phyloP scores from a whole-genome alignment of 2,888 invertebrate species.

The Nasonia oneida region DNA sequence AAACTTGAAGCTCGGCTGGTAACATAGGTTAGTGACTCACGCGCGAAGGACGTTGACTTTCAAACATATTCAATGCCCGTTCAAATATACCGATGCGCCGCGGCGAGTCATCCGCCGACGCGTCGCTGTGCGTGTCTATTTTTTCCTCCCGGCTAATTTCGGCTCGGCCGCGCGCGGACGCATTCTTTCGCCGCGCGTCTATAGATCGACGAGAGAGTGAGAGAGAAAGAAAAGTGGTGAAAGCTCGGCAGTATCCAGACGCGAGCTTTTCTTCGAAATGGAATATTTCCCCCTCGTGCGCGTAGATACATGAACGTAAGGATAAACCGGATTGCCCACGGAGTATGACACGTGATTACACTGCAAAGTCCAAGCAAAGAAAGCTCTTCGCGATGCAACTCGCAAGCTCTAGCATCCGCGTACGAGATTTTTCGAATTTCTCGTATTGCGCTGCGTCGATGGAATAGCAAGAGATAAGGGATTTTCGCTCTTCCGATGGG shows the following conservation, averaged over 20 bases:
- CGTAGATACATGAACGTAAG: background rate
- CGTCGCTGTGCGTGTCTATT: constrained; percentile 37
- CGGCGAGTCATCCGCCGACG: background rate
- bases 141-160: constrained; percentile 43
- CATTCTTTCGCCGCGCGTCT: background rate
- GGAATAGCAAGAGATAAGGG: constrained; percentile 35
- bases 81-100: no score
- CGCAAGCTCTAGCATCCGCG: background rate
- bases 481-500: background rate
- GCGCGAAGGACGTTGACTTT: constrained; percentile 69
- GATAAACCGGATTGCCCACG: no score
- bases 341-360: constrained; percentile 43
- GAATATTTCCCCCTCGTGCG: background rate
- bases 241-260: background rate
- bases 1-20: constrained; percentile 63
- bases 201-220: background rate
- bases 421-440: background rate
- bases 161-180: background rate
- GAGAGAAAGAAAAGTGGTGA: no score
- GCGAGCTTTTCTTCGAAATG: background rate
- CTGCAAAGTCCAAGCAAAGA: constrained; percentile 14
- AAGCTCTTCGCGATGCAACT: background rate
- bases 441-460: background rate
- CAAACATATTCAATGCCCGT: no score
- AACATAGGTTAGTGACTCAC: constrained; percentile 77